These are phyloP conservation scores for Poecilia picta DNA, from an alignment of 2,797 vertebrate species.

Conservation along the genomic window DNA sequence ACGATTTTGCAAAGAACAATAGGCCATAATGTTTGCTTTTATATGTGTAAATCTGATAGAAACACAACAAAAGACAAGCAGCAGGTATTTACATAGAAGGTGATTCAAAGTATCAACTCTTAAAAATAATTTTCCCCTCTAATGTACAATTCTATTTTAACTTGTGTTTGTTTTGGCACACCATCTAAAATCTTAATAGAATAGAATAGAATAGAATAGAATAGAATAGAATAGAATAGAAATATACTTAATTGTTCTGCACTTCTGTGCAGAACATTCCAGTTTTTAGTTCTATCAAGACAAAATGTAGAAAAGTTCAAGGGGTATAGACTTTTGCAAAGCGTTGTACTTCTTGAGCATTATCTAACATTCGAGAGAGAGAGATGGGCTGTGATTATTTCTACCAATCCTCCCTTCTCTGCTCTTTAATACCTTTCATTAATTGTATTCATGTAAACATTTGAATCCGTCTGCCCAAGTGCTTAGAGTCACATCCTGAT, in stretches of 20 bases:
- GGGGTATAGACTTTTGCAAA: neutral
- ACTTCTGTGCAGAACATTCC: neutral
- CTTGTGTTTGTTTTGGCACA: neutral
- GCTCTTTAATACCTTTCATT: neutral
- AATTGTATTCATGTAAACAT: neutral
- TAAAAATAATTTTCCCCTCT: neutral
- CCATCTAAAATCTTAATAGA: neutral
- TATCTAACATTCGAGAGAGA: neutral
- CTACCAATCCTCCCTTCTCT: neutral
- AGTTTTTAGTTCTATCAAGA: neutral
- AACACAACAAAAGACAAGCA: neutral
- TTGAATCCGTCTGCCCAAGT: neutral
- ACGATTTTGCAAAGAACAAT: neutral
- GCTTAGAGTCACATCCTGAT: conserved; percentile 6
- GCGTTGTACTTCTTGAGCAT: neutral
- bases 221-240: no score
- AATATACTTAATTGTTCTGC: no score
- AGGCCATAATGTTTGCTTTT: neutral
- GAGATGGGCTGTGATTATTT: neutral
- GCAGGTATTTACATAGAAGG: neutral
- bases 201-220: no score
- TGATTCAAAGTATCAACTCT: neutral
- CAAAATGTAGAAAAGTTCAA: neutral
- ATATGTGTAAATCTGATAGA: neutral
- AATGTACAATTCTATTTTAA: neutral